A percentile compares a stretch with the other conserved stretches of the same genome.
Conservation (phyloP, 2,888 invertebrate genomes). For the Chromoteleia sp. region DNA sequence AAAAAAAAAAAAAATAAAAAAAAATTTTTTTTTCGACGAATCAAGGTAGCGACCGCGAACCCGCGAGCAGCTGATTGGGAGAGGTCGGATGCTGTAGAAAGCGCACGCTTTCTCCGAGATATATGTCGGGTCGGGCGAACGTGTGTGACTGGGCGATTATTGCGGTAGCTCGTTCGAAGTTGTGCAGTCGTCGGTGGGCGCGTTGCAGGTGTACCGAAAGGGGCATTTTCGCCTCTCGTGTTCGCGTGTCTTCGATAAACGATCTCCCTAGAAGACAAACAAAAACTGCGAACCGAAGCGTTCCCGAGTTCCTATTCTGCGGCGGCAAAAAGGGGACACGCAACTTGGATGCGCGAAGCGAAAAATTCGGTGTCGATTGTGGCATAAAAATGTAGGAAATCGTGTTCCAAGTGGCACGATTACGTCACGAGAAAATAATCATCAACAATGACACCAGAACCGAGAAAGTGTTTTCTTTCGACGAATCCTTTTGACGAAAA, state of each 20-base stretch:
- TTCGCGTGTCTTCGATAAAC: conserved; percentile 69
- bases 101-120: conserved; percentile 73
- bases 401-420: background rate
- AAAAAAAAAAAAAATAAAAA: background rate
- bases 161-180: conserved; percentile 66
- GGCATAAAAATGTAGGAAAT: no score
- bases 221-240: conserved; percentile 57
- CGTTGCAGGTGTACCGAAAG: conserved; percentile 65
- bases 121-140: conserved; percentile 70
- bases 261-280: conserved; percentile 64
- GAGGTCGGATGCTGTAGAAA: conserved; percentile 77
- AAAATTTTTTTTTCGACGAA: conserved; percentile 15
- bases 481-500: no score
- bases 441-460: no score
- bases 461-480: no score
- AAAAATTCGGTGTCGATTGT: conserved; percentile 15
- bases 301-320: conserved; percentile 38
- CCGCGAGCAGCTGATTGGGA: conserved; percentile 61
- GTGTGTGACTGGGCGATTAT: conserved; percentile 66
- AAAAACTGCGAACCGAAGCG: conserved; percentile 37
- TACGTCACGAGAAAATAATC: background rate
- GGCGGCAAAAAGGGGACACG: conserved; percentile 31
- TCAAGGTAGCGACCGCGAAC: conserved; percentile 46
- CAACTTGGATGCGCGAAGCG: conserved; percentile 13
- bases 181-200: conserved; percentile 56